Evolutionary conservation across 2,888 invertebrate species (phyloP).

Genomic region (Drosophila mulleri): DNA sequence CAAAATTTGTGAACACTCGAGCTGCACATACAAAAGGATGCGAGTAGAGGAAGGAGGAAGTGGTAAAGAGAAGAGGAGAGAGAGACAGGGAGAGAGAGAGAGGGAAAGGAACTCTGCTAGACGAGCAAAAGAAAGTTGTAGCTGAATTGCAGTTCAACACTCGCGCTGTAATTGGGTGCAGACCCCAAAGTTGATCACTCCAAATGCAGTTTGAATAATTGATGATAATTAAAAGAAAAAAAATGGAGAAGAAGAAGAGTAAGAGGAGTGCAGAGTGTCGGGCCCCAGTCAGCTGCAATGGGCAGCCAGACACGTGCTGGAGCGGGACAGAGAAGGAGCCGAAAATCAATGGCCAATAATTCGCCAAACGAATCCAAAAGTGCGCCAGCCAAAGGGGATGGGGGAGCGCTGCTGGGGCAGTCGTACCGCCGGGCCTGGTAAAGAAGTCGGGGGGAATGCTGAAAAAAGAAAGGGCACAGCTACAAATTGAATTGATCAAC

Average conservation of each 20-base stretch:
- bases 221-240: constrained; percentile 82
- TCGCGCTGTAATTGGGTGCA: constrained; percentile 67
- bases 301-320: constrained; percentile 32
- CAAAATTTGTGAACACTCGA: constrained; percentile 72
- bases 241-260: not conserved
- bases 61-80: not conserved
- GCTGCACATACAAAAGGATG: constrained; percentile 2
- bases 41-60: not conserved
- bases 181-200: constrained; percentile 84
- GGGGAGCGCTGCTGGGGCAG: constrained; percentile 21
- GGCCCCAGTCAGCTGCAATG: not conserved
- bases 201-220: constrained; percentile 85
- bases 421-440: constrained; percentile 6
- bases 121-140: not conserved
- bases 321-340: constrained; percentile 6
- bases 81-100: not conserved
- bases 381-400: constrained; percentile 36
- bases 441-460: not conserved
- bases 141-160: constrained; percentile 43
- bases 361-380: constrained; percentile 75
- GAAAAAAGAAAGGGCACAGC: constrained; percentile 47
- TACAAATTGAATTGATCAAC: constrained; percentile 85
- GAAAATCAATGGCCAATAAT: constrained; percentile 82
- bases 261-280: constrained; percentile 47
- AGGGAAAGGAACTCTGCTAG: constrained; percentile 1